Evolutionary conservation across 2,888 invertebrate genomes (phyloP).

Genomic region (Drosophila gaucha): DNA sequence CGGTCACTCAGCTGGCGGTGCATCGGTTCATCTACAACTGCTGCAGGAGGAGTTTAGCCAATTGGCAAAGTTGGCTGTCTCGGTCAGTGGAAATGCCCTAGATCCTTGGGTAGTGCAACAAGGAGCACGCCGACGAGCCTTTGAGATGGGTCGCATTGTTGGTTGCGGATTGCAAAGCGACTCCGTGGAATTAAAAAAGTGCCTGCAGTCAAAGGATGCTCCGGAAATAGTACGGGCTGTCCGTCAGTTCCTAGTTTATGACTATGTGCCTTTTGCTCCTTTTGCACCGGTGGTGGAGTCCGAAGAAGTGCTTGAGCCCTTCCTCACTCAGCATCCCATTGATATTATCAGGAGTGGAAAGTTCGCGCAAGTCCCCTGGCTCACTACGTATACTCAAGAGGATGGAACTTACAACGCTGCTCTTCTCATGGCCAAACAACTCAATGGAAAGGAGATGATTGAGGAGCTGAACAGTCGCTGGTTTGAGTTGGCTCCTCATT

Average conservation of each 20-base stretch:
- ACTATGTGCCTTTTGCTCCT: conserved; percentile 89
- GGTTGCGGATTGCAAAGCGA: conserved; percentile 87
- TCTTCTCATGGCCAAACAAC: conserved; percentile 6
- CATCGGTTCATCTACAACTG: conserved; percentile 90
- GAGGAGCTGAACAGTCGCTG: conserved; percentile 32
- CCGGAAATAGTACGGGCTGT: conserved; percentile 28
- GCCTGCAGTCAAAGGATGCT: conserved; percentile 21
- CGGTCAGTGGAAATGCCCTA: conserved; percentile 89
- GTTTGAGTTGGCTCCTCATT: conserved; percentile 34
- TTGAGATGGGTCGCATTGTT: conserved; percentile 87
- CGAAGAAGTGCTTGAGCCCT: conserved; percentile 85
- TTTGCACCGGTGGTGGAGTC: conserved; percentile 90
- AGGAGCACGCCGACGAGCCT: conserved; percentile 87
- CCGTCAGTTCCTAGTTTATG: conserved; percentile 83
- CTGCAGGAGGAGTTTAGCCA: conserved; percentile 85
- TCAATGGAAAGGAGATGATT: conserved; percentile 24
- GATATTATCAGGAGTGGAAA: conserved; percentile 87
- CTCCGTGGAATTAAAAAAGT: conserved; percentile 86
- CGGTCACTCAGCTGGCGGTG: conserved; percentile 91
- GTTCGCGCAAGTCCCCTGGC: conserved; percentile 89
- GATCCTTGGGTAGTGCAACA: conserved; percentile 87
- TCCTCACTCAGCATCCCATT: conserved; percentile 88
- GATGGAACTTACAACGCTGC: conserved; percentile 38
- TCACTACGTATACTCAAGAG: conserved; percentile 86
- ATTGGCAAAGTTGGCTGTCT: conserved; percentile 75